These are phyloP conservation scores for Trematocara marginatum DNA, from an alignment of 2,113 vertebrate species.

Conservation along the genomic window DNA sequence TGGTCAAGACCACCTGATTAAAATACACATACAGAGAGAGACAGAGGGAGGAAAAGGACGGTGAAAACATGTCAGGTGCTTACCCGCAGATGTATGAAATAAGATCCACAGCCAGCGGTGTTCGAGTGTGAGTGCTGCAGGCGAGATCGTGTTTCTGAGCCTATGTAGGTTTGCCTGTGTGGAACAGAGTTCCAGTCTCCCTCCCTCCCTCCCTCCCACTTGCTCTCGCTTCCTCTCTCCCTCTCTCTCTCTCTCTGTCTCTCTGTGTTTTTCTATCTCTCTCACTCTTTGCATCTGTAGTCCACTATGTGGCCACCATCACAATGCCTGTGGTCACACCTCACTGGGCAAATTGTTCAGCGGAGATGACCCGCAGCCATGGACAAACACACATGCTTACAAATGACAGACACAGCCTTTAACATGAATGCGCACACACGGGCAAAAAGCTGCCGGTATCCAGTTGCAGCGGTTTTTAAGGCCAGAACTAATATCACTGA, in stretches of 20 bases:
- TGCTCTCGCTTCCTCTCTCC: background rate
- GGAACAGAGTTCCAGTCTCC: conserved; percentile 54
- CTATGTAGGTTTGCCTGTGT: conserved; percentile 49
- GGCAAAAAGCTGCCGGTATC: background rate
- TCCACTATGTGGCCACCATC: conserved; percentile 51
- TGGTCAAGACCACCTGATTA: background rate
- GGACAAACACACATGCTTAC: conserved; percentile 24
- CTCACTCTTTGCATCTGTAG: conserved; percentile 57
- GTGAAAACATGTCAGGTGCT: conserved; percentile 17
- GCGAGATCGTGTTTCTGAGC: conserved; percentile 55
- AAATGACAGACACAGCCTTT: background rate
- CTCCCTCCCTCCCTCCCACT: conserved; percentile 43
- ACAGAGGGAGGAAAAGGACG: background rate
- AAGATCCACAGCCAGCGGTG: conserved; percentile 52
- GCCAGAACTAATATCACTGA: background rate
- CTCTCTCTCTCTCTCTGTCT: conserved; percentile 4
- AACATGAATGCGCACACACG: background rate
- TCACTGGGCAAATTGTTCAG: conserved; percentile 71
- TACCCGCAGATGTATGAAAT: conserved; percentile 45
- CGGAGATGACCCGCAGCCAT: conserved; percentile 12
- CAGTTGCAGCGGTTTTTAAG: background rate
- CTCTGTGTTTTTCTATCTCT: background rate
- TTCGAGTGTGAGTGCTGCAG: conserved; percentile 38
- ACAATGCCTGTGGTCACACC: conserved; percentile 71
- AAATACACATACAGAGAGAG: background rate